Conservation (phyloP, 1,140 invertebrate species). For the Neodiprion fabricii region DNA sequence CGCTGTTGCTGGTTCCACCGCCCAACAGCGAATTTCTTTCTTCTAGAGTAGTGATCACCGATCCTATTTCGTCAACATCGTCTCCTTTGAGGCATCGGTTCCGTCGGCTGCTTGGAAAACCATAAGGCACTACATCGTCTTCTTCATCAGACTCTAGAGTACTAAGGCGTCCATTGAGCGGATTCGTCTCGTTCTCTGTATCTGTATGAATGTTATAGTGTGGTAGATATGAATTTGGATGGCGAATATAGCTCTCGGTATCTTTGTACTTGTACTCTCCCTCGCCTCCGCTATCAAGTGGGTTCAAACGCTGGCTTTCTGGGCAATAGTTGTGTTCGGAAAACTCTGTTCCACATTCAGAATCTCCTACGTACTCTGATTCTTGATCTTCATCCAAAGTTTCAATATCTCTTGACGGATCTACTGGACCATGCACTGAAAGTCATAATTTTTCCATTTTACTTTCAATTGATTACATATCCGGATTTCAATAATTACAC, state of each 20-base stretch:
- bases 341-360: constrained; percentile 69
- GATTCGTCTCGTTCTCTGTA: constrained; percentile 68
- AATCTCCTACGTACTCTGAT: constrained; percentile 74
- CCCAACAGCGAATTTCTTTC: constrained; percentile 78
- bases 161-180: constrained; percentile 57
- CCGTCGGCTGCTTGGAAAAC: constrained; percentile 70
- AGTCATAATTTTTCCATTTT: background rate
- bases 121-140: constrained; percentile 71
- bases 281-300: constrained; percentile 70
- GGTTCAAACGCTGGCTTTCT: constrained; percentile 67
- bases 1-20: constrained; percentile 78
- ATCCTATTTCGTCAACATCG: constrained; percentile 63
- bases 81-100: constrained; percentile 59
- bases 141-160: constrained; percentile 60
- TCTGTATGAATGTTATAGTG: constrained; percentile 74
- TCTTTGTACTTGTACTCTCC: constrained; percentile 61
- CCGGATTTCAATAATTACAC: no score
- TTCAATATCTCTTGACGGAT: constrained; percentile 70
- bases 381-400: constrained; percentile 75
- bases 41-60: constrained; percentile 67
- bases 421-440: constrained; percentile 59
- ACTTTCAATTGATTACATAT: no score
- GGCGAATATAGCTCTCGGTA: constrained; percentile 77
- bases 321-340: constrained; percentile 63
- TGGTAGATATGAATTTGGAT: constrained; percentile 87